Conservation (phyloP, 1,140 invertebrate genomes). For the Nilaparvata lugens region DNA sequence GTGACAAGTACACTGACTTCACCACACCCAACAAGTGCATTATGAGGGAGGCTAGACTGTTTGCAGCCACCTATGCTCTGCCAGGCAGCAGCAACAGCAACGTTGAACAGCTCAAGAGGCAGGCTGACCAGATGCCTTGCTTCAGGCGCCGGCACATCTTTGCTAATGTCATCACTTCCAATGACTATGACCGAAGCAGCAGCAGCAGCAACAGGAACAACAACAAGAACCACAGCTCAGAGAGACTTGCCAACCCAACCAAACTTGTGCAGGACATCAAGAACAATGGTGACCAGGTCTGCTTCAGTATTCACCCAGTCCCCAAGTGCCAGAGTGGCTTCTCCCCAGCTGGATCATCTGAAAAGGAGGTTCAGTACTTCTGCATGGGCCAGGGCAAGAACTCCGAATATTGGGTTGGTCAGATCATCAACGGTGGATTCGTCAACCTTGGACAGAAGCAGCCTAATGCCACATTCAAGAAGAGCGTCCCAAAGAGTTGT, state of each 20-base stretch:
- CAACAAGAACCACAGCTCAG: constrained; percentile 23
- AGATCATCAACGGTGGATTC: too few species aligned
- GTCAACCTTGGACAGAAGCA: too few species aligned
- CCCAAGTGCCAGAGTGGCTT: constrained; percentile 39
- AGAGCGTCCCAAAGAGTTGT: too few species aligned
- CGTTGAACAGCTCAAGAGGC: constrained; percentile 32
- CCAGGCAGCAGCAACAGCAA: constrained; percentile 35
- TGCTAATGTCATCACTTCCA: constrained; percentile 12
- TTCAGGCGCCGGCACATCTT: constrained; percentile 35
- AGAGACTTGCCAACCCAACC: constrained; percentile 18
- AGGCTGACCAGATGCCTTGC: constrained; percentile 29
- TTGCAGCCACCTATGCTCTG: constrained; percentile 45
- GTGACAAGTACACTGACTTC: constrained; percentile 45
- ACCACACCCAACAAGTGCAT: constrained; percentile 44
- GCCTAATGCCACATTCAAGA: too few species aligned
- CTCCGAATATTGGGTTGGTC: constrained; percentile 28
- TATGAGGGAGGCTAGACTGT: constrained; percentile 40
- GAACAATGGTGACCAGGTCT: constrained; percentile 37
- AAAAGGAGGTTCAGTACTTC: constrained; percentile 39
- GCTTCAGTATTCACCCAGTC: constrained; percentile 43
- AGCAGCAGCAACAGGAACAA: constrained; percentile 21
- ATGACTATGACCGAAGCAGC: constrained; percentile 17
- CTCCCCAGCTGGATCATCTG: constrained; percentile 25
- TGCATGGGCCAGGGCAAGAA: constrained; percentile 38
- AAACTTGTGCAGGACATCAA: constrained; percentile 16